Percentiles rank a stretch among this genome's conserved stretches.
phyloP scores from a whole-genome alignment of 2,888 invertebrate species.

The Tetragonula carbonaria region DNA sequence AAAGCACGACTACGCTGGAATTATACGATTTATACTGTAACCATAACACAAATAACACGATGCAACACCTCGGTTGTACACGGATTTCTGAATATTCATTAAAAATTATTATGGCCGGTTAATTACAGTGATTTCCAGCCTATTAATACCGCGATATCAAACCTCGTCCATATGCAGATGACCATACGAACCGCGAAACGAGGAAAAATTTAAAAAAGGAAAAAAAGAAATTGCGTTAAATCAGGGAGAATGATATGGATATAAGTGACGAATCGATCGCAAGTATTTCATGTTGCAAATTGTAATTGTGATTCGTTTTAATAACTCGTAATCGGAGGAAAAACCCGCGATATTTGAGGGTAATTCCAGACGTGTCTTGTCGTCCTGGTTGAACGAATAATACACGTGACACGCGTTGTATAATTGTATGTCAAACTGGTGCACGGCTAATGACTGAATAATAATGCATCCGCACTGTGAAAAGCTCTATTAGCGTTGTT shows the following conservation, averaged over 20 bases:
- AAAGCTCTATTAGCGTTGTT: constrained; percentile 74
- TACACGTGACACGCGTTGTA: constrained; percentile 36
- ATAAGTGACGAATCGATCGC: background rate
- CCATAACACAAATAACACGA: background rate
- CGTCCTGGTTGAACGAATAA: constrained; percentile 33
- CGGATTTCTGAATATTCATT: constrained; percentile 15
- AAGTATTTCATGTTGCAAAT: background rate
- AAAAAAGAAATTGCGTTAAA: background rate
- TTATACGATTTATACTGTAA: background rate
- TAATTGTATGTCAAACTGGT: constrained; percentile 68
- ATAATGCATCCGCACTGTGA: constrained; percentile 67
- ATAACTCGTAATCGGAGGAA: constrained; percentile 25
- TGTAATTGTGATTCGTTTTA: constrained; percentile 25
- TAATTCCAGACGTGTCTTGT: constrained; percentile 38
- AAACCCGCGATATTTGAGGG: constrained; percentile 10
- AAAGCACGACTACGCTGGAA: background rate
- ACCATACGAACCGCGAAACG: background rate
- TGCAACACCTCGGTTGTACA: no score
- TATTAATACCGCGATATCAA: background rate
- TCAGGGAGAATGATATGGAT: background rate
- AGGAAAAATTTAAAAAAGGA: background rate
- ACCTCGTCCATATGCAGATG: no score
- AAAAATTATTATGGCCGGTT: constrained; percentile 1
- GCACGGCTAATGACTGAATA: constrained; percentile 70
- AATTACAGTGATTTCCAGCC: constrained; percentile 3